Base-by-base conservation (phyloP, 2,113 vertebrate genomes). In the Megaceryle maxima region DNA sequence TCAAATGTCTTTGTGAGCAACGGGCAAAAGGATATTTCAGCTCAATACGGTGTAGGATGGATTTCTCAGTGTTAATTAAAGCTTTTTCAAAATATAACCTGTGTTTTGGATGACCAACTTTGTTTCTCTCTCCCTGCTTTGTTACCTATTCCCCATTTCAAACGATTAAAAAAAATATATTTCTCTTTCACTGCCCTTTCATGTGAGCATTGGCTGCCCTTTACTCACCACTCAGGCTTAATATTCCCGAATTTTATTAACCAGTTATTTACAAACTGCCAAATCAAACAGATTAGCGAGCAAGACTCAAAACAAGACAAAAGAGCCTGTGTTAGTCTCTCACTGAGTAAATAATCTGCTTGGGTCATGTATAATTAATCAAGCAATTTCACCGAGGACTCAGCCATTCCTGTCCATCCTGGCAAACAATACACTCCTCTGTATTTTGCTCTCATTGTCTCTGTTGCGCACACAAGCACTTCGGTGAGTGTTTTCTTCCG, bases 291-390 rank as follows among this genome's bases (percentile, higher is more conserved):
- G 86, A 92, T 90, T 95, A 97, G 90, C 85, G 41, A 85, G 31
- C 67, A 88, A 92, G 91, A 86, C 76, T 74, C 68, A 67, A 94
- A 96, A 88, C 76, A 96, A 95, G 79, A 95, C 63, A 90, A 95
- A 91, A 94, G 92, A 92, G 83, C 77, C 92, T 46, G 43, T 62
- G 77, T 73, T 68, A 68, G 66, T 91, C 87, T 93, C 95, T 96
- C 60, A 29, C 91, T 89, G 96, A 92, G 95, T 96, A 97, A 98
- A 98, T 96, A 96, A 92, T 93, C 95, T 95, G 92, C 88, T 87
- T 50, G 74, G 37, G 79, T 87, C 90, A 92, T 88, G 86, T 88
- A 91, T 95, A 96, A 97, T 97, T 97, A 97, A 97, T 96, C 95
- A 97, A 51, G 90, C 92, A 88, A 25, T 95, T 98, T 73, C 60